These are phyloP conservation scores for Phoeniculus purpureus DNA, from an alignment of 2,797 vertebrate species.

Conservation along the genomic window DNA sequence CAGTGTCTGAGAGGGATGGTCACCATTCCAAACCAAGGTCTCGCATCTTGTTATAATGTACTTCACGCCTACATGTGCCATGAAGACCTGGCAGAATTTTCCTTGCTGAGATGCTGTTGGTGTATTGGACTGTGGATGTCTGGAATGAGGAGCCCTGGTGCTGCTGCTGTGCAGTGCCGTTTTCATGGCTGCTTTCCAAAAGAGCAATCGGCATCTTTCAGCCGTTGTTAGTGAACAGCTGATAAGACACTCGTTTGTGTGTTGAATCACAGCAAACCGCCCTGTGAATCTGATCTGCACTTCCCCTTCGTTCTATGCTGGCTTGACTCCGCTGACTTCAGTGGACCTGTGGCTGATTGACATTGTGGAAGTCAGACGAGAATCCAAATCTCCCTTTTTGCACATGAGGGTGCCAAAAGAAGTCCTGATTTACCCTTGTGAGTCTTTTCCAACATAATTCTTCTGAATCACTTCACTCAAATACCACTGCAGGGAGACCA, in stretches of 20 bases:
- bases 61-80: not conserved
- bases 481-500: conserved; percentile 35
- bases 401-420: conserved; percentile 19
- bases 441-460: conserved; percentile 30
- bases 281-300: conserved; percentile 45
- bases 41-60: conserved; percentile 54
- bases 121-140: not conserved
- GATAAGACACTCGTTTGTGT: conserved; percentile 43
- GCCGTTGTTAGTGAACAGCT: conserved; percentile 65
- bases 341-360: conserved; percentile 52
- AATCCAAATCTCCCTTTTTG: conserved; percentile 49
- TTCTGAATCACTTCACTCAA: conserved; percentile 50
- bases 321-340: conserved; percentile 44
- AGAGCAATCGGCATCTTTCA: conserved; percentile 60
- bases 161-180: conserved; percentile 23
- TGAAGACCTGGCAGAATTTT: conserved; percentile 29
- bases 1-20: not conserved
- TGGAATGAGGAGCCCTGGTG: conserved; percentile 21
- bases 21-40: not conserved
- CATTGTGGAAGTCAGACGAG: conserved; percentile 28
- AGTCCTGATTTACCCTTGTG: conserved; percentile 38
- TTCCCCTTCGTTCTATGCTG: conserved; percentile 48
- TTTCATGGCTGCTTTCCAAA: conserved; percentile 63
- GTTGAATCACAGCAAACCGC: conserved; percentile 55
- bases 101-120: not conserved